Base-by-base conservation (phyloP, 2,888 invertebrate species). In the Allophyes oxyacanthae region DNA sequence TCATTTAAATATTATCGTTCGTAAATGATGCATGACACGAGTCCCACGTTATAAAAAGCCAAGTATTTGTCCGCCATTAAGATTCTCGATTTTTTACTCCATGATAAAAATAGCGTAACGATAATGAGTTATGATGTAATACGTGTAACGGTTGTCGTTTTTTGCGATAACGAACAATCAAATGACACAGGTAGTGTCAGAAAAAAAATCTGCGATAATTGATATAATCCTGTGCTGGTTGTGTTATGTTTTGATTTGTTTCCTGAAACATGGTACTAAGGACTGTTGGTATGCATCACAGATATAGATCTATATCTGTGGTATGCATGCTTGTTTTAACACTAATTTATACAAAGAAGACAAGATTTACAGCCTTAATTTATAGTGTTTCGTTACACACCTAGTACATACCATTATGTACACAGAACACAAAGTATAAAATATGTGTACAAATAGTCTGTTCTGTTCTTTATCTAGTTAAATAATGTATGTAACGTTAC, bases 121-220 rank as follows among this genome's bases (percentile, higher is more conserved):
- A 13, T 62, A 62, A 49, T 49, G 30, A 14, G 25, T 41, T 7
- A 49, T 56, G 48, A 57, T 57, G 45, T 70, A 52, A 56, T 49
- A 13, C 0, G 15, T 33, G 26, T 68, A 58, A 70, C 73, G 54
- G 69, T 55, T 13, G 20, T 46, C 14, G 15, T 28, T 52, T 70
- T 69, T 69, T 72, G 50, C 38, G n/a, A 30, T 7, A 32, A 8
- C 5, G 15, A 20, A 33, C 11, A 30, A 20, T 20, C 2, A 20
- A 49, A 53, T 45, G 55, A 63, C 59, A 56, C 40, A 38, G 28
- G 38, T 25, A 38, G 5, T 8, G 1, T 10, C 9, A 14, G 13
- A 46, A 59, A 44, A 59, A 44, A 68, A 50, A 53, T 30, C 34
- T 33, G 32, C 33, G 7, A 40, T 49, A 26, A 55, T 58, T 55